A percentile compares a stretch with the other conserved stretches of the same genome.
Conservation (phyloP, 2,888 invertebrate genomes). For the Ophioninae sp. region DNA sequence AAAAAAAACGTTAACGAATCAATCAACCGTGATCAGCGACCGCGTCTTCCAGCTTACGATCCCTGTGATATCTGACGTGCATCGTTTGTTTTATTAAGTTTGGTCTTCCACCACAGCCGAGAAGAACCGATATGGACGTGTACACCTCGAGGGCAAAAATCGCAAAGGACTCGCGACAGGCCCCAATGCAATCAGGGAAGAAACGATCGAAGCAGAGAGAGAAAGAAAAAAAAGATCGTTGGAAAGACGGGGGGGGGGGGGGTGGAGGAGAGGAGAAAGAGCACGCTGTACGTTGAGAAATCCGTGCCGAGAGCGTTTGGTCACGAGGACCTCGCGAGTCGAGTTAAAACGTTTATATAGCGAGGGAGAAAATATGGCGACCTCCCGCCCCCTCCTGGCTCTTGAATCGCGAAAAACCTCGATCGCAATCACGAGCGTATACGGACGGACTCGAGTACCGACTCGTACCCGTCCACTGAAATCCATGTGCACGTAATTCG, state of each 20-base stretch:
- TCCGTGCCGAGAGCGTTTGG: slow-evolving; percentile 60
- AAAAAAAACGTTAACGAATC: slow-evolving; percentile 66
- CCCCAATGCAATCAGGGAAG: not conserved
- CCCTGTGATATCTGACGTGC: slow-evolving; percentile 23
- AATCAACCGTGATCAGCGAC: slow-evolving; percentile 71
- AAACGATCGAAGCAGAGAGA: not conserved
- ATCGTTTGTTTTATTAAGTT: slow-evolving; percentile 14
- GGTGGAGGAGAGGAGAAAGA: slow-evolving; percentile 7
- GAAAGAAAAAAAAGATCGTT: not conserved
- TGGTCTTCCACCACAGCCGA: slow-evolving; percentile 19
- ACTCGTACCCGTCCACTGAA: slow-evolving; percentile 8
- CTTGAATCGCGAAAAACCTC: slow-evolving; percentile 37
- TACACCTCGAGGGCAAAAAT: slow-evolving; percentile 52
- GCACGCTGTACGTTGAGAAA: slow-evolving; percentile 54
- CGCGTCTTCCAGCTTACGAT: slow-evolving; percentile 59
- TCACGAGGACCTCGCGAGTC: slow-evolving; percentile 59
- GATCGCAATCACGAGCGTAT: slow-evolving; percentile 35
- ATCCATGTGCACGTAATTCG: not conserved
- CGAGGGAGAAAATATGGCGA: slow-evolving; percentile 55
- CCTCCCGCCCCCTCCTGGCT: slow-evolving; percentile 35
- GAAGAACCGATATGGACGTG: slow-evolving; percentile 55
- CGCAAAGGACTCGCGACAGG: slow-evolving; percentile 42
- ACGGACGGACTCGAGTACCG: not conserved
- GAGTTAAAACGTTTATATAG: slow-evolving; percentile 53
- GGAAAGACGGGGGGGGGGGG: not conserved